Evolutionary conservation across 2,888 invertebrate genomes (phyloP).

Genomic region (Anorthoa munda): DNA sequence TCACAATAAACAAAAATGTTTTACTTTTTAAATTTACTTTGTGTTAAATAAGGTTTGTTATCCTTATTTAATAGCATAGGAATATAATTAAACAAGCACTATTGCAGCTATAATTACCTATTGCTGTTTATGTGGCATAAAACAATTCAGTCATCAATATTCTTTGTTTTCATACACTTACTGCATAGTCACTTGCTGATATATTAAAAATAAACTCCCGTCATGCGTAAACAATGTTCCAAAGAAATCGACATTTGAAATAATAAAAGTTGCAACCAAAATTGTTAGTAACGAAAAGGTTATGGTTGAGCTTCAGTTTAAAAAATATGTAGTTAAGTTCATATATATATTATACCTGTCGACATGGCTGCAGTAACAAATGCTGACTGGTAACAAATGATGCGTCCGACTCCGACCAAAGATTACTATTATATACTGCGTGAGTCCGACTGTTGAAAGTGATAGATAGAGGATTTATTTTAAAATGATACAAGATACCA

Average conservation of each 20-base stretch:
- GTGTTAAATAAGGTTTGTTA: neutral
- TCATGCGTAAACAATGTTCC: neutral
- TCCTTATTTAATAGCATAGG: no score
- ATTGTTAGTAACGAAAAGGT: neutral
- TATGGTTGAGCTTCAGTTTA: conserved; percentile 13
- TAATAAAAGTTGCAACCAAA: neutral
- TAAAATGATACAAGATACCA: conserved; percentile 50
- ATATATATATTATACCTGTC: conserved; percentile 74
- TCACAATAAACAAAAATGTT: no score
- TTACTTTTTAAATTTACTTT: neutral
- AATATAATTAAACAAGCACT: neutral
- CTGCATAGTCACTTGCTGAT: neutral
- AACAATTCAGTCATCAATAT: conserved; percentile 48
- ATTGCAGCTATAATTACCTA: neutral
- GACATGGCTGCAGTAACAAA: conserved; percentile 78
- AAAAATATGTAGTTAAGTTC: conserved; percentile 5
- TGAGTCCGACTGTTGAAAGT: conserved; percentile 68
- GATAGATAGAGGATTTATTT: conserved; percentile 79
- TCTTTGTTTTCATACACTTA: conserved; percentile 1
- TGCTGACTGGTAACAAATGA: conserved; percentile 67
- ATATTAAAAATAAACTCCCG: neutral
- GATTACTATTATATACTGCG: no score
- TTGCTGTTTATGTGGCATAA: conserved; percentile 25
- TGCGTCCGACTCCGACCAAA: no score
- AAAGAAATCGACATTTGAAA: neutral